Conservation (phyloP, 2,113 vertebrate species). For the Romanogobio albipinnatus region DNA sequence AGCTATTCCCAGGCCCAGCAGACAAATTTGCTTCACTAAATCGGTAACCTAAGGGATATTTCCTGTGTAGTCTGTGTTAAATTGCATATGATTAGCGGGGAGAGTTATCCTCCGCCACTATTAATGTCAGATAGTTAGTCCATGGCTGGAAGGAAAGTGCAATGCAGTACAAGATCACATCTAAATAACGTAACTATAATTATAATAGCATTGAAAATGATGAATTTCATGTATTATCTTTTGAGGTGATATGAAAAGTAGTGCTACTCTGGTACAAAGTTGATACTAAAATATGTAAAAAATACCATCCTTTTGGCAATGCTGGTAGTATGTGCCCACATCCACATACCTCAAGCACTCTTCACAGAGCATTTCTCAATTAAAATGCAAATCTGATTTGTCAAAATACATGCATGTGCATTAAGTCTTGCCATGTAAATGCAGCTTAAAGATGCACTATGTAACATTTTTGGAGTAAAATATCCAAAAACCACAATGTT, state of each 20-base stretch:
- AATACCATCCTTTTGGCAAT: background rate
- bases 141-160: background rate
- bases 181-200: background rate
- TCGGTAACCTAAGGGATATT: conserved; percentile 37
- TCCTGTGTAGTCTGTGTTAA: conserved; percentile 43
- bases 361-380: too few species aligned
- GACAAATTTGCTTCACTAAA: conserved; percentile 47
- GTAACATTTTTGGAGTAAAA: too few species aligned
- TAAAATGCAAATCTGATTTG: background rate
- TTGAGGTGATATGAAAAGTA: too few species aligned
- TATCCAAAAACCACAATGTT: too few species aligned
- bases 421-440: background rate
- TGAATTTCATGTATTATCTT: background rate
- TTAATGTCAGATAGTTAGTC: conserved; percentile 25
- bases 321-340: background rate
- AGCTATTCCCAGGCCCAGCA: conserved; percentile 43
- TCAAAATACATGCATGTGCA: background rate
- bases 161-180: background rate
- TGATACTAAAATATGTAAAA: background rate
- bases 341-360: too few species aligned
- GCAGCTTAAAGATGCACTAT: background rate
- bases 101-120: conserved; percentile 39
- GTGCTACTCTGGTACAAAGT: background rate
- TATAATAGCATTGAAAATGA: too few species aligned
- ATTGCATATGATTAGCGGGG: conserved; percentile 53